Conservation (phyloP, 2,113 vertebrate genomes). For the Malurus cyaneus region DNA sequence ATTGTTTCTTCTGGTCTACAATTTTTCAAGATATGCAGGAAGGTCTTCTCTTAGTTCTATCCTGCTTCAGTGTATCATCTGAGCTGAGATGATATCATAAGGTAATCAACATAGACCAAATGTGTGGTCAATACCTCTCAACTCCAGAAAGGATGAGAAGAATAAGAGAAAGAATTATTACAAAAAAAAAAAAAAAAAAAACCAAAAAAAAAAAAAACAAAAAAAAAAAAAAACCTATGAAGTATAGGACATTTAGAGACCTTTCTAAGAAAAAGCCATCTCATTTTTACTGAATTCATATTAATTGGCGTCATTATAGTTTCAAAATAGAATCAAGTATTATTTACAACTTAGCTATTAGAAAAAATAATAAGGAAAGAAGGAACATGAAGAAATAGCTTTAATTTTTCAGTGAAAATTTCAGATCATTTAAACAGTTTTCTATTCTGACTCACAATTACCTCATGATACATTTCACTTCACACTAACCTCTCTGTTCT, state of each 20-base stretch:
- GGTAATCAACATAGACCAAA: background rate
- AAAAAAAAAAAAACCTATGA: background rate
- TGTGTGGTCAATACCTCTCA: background rate
- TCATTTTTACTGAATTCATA: background rate
- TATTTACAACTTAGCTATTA: slow-evolving; percentile 12
- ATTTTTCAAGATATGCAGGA: background rate
- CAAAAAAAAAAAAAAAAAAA: background rate
- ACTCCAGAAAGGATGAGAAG: background rate
- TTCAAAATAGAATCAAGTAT: slow-evolving; percentile 48
- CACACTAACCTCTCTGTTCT: slow-evolving; percentile 10
- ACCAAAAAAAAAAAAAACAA: background rate
- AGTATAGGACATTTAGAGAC: background rate
- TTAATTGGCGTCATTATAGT: slow-evolving; percentile 27
- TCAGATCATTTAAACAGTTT: background rate
- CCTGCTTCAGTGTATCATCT: no score
- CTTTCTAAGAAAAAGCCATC: background rate
- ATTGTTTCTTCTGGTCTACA: background rate
- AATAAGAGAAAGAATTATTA: background rate
- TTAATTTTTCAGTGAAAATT: background rate
- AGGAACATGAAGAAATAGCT: background rate
- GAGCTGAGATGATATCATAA: no score
- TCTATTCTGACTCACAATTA: slow-evolving; percentile 23
- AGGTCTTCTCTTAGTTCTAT: background rate
- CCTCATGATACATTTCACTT: slow-evolving; percentile 33
- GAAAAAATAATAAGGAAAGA: slow-evolving; percentile 7